A percentile compares a stretch with the other conserved stretches of the same genome.
These are phyloP conservation scores for Benitochromis conjunctus DNA, from an alignment of 2,113 vertebrate genomes.

Conservation along the genomic window DNA sequence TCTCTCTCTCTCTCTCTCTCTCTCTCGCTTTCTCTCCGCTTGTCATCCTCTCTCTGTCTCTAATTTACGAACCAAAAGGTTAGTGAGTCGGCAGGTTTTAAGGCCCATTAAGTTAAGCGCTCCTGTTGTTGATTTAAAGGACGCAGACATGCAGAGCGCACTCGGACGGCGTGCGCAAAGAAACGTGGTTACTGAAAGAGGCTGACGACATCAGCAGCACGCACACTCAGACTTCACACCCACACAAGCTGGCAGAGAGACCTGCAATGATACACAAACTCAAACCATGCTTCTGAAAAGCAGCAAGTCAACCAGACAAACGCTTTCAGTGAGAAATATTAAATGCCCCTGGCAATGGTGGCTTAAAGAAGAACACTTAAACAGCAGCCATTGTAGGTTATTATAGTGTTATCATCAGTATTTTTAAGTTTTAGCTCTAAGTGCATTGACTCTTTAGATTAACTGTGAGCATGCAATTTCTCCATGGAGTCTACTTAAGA, in stretches of 20 bases:
- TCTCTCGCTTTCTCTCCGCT: not conserved
- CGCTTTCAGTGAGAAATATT: not conserved
- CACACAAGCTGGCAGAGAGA: conserved; percentile 14
- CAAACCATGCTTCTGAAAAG: not conserved
- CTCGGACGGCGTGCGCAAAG: not conserved
- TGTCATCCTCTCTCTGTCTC: not conserved
- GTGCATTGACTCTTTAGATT: not conserved
- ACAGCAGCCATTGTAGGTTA: not conserved
- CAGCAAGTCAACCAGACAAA: conserved; percentile 11
- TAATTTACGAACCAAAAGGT: not conserved
- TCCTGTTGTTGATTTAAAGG: conserved; percentile 37
- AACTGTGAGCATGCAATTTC: not conserved
- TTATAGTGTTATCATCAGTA: not conserved
- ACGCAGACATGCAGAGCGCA: not conserved
- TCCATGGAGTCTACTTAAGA: not conserved
- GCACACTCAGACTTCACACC: conserved; percentile 26
- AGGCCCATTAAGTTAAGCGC: conserved; percentile 29
- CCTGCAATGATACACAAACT: conserved; percentile 6
- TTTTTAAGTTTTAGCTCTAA: not conserved
- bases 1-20: not conserved
- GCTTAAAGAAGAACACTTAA: not conserved
- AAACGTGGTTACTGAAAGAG: not conserved
- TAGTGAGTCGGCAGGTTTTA: conserved; percentile 34
- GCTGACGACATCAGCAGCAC: not conserved
- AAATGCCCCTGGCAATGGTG: not conserved